Percentiles rank a stretch among this genome's conserved stretches.
Conservation (phyloP, 2,888 invertebrate species). For the Dioctria linearis region DNA sequence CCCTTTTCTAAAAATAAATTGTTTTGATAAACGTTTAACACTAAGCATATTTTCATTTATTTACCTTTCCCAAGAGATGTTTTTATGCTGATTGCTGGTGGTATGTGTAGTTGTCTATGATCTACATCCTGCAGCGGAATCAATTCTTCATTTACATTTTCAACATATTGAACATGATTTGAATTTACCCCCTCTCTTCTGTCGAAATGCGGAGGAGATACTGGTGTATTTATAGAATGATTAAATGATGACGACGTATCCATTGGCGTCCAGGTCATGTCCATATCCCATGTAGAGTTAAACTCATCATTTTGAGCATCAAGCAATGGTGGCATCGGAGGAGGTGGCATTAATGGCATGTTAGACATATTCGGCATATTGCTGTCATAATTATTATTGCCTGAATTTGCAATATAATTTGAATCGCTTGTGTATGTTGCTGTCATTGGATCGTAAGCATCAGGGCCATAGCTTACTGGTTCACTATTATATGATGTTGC, state of each 20-base stretch:
- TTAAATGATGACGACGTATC: constrained; percentile 69
- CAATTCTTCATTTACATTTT: constrained; percentile 71
- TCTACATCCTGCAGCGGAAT: constrained; percentile 72
- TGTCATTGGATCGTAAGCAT: constrained; percentile 59
- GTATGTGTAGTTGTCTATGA: constrained; percentile 74
- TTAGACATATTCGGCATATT: constrained; percentile 61
- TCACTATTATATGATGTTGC: constrained; percentile 19
- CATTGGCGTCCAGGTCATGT: constrained; percentile 70
- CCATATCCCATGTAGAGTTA: constrained; percentile 71
- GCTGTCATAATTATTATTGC: constrained; percentile 58
- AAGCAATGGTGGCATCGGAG: constrained; percentile 68
- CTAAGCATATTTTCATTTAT: background rate
- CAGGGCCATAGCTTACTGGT: constrained; percentile 36
- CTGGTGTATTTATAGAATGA: constrained; percentile 74
- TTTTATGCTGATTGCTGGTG: constrained; percentile 70
- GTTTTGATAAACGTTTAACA: background rate
- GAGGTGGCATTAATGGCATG: constrained; percentile 66
- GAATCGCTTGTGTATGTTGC: constrained; percentile 61
- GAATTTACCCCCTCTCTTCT: constrained; percentile 74
- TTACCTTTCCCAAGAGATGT: constrained; percentile 57
- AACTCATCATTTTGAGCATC: constrained; percentile 67
- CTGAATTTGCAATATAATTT: constrained; percentile 57
- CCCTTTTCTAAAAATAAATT: constrained; percentile 62
- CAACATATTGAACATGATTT: constrained; percentile 77
- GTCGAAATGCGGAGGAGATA: constrained; percentile 79